Evolutionary conservation across 2,797 vertebrate species (phyloP).

Genomic region (Chelon auratus): DNA sequence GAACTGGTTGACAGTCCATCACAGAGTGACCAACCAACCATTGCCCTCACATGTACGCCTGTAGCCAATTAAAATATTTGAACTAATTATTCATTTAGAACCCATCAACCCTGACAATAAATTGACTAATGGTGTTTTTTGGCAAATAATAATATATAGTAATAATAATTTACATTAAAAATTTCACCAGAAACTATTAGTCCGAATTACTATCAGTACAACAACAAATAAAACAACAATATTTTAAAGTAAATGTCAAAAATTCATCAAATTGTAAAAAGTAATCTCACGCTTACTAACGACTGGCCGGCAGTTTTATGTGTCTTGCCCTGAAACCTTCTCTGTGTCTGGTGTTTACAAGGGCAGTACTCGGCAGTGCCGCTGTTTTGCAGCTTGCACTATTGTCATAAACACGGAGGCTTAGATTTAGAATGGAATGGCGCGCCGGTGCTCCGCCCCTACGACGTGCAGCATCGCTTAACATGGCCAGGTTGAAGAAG

Average conservation of each 20-base stretch:
- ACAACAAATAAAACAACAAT: neutral
- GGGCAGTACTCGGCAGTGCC: neutral
- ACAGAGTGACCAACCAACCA: no score
- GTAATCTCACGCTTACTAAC: neutral
- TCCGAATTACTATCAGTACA: neutral
- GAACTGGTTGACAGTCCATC: no score
- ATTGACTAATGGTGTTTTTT: no score
- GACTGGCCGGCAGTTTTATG: constrained; percentile 14
- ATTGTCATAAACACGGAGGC: constrained; percentile 66
- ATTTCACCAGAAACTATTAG: neutral
- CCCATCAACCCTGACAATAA: no score
- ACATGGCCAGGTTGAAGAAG: constrained; percentile 72
- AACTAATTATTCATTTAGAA: no score
- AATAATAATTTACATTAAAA: no score
- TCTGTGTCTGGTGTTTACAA: neutral
- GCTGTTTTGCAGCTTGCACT: neutral
- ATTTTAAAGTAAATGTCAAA: no score
- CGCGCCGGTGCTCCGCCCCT: constrained; percentile 53
- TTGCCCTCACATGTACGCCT: no score
- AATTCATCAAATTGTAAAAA: no score
- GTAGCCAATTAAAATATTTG: no score
- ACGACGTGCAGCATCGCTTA: constrained; percentile 62
- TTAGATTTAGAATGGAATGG: constrained; percentile 70
- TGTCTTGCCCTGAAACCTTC: constrained; percentile 15
- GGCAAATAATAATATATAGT: no score